These are phyloP conservation scores for Gobius niger DNA, from an alignment of 2,113 vertebrate genomes.

Conservation along the genomic window DNA sequence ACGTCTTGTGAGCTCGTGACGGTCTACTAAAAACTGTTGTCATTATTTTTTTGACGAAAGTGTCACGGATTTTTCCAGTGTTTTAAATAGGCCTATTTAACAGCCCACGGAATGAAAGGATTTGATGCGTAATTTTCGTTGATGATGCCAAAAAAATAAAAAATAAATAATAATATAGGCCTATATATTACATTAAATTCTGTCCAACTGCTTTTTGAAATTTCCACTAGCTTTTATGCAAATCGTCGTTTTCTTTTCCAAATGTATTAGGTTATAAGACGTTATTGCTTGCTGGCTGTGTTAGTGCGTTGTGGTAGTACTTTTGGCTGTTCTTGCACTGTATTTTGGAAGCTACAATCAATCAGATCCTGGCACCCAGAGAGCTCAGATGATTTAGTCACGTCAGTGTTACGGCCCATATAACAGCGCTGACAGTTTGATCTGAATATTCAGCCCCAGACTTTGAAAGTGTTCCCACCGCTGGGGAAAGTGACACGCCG, in stretches of 20 bases:
- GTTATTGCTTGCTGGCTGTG: constrained; percentile 15
- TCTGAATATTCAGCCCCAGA: constrained; percentile 21
- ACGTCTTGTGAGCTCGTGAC: no score
- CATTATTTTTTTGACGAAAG: no score
- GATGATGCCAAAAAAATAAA: no score
- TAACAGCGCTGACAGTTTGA: constrained; percentile 31
- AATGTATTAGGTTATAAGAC: neutral
- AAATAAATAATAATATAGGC: no score
- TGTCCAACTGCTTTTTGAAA: no score
- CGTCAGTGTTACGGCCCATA: constrained; percentile 29
- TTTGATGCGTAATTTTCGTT: no score
- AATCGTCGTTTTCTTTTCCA: neutral
- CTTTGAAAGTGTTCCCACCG: constrained; percentile 19
- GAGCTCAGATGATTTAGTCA: constrained; percentile 37
- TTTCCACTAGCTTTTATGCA: no score
- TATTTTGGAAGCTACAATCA: neutral
- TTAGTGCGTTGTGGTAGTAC: neutral
- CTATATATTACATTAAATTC: no score
- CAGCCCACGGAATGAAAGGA: no score
- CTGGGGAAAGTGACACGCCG: constrained; percentile 16
- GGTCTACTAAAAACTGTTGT: no score
- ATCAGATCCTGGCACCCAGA: constrained; percentile 9
- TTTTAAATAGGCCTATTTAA: no score
- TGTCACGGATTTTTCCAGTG: no score
- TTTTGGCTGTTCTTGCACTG: neutral